A percentile compares a stretch with the other conserved stretches of the same genome.
Evolutionary conservation across 2,797 vertebrate genomes (phyloP).

Genomic region (Florisuga fusca): DNA sequence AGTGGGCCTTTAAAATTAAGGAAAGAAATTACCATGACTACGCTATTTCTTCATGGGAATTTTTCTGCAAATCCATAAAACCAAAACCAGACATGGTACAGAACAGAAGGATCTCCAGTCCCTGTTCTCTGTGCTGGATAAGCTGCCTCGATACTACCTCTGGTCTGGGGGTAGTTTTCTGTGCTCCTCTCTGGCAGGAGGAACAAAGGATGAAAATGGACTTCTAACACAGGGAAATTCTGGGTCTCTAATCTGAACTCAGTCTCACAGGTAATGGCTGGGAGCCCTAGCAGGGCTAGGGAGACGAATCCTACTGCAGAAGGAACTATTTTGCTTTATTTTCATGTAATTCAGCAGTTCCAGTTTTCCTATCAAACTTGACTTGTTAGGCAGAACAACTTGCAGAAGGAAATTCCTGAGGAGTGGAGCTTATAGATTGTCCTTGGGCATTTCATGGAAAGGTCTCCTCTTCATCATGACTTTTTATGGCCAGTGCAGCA

Average conservation of each 20-base stretch:
- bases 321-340: neutral
- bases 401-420: neutral
- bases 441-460: neutral
- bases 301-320: neutral
- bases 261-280: neutral
- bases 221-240: neutral
- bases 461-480: neutral
- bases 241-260: neutral
- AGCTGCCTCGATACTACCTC: neutral
- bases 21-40: neutral
- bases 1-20: neutral
- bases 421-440: neutral
- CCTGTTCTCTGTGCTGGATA: neutral
- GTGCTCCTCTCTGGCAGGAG: neutral
- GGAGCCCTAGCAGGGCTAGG: neutral
- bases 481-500: neutral
- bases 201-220: neutral
- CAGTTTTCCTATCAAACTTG: neutral
- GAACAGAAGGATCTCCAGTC: neutral
- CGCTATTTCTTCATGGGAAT: neutral
- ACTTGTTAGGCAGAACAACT: neutral
- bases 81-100: neutral
- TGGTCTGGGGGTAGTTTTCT: neutral
- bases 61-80: neutral
- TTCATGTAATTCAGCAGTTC: neutral